These are phyloP conservation scores for Diploptera punctata DNA, from an alignment of 2,888 invertebrate genomes.

Conservation along the genomic window DNA sequence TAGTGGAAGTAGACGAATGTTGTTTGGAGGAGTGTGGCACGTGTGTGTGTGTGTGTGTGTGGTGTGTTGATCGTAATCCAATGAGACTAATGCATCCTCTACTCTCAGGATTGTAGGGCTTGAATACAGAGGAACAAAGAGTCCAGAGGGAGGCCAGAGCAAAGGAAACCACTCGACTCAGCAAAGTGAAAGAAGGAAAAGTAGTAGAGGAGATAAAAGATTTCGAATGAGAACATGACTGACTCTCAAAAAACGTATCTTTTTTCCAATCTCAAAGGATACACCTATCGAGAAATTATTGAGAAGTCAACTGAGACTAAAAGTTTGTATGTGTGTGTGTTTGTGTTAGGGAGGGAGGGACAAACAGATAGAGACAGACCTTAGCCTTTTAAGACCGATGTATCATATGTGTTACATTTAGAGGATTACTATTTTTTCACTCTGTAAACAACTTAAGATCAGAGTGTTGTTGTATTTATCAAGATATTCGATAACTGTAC, in stretches of 20 bases:
- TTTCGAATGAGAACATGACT: slow-evolving; percentile 21
- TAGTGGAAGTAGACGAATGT: too few relatives aligned
- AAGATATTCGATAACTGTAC: too few relatives aligned
- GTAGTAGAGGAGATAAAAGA: slow-evolving; percentile 22
- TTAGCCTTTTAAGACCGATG: too few relatives aligned
- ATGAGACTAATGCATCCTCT: slow-evolving; percentile 24
- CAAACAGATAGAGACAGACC: too few relatives aligned
- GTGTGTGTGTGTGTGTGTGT: neutral
- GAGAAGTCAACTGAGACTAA: neutral
- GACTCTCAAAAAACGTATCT: neutral
- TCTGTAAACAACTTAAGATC: too few relatives aligned
- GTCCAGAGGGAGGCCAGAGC: slow-evolving; percentile 11
- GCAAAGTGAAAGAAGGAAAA: slow-evolving; percentile 28
- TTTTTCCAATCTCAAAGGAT: neutral
- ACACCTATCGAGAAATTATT: neutral
- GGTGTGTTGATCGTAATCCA: slow-evolving; percentile 6
- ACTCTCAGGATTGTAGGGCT: neutral
- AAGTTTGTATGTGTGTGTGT: too few relatives aligned
- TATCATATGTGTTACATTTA: too few relatives aligned
- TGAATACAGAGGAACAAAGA: slow-evolving; percentile 25
- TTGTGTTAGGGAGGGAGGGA: too few relatives aligned
- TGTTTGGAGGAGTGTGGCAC: neutral
- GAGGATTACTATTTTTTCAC: too few relatives aligned
- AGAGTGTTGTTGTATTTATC: too few relatives aligned
- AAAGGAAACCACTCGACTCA: slow-evolving; percentile 30